These are phyloP conservation scores for Pelodytes ibericus DNA, from an alignment of 2,797 vertebrate species.

Conservation along the genomic window DNA sequence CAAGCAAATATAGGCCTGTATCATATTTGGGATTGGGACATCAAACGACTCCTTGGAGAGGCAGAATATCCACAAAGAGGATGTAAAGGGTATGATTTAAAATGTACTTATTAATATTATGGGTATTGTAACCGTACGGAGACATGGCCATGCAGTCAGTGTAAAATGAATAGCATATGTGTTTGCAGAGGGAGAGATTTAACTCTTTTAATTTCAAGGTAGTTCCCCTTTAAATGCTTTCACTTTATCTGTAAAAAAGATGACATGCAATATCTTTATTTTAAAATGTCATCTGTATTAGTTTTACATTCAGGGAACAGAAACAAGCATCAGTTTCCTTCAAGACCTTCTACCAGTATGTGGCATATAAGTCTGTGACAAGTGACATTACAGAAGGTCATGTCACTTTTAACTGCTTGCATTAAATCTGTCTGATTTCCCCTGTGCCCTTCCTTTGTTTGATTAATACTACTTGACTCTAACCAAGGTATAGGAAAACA, in stretches of 20 bases:
- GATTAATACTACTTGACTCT: conserved; percentile 76
- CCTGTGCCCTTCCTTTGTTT: conserved; percentile 80
- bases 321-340: conserved; percentile 67
- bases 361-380: conserved; percentile 87
- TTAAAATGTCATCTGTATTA: conserved; percentile 71
- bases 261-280: conserved; percentile 59
- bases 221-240: conserved; percentile 53
- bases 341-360: conserved; percentile 69
- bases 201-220: background rate
- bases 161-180: no score
- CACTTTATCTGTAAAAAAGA: conserved; percentile 62
- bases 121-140: no score
- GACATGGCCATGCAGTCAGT: no score
- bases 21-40: no score
- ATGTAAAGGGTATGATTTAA: no score
- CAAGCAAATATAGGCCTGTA: no score
- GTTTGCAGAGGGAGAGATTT: no score
- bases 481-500: conserved; percentile 66
- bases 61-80: no score
- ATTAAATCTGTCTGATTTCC: conserved; percentile 96
- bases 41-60: no score
- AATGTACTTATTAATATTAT: no score
- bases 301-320: conserved; percentile 67
- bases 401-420: conserved; percentile 96
- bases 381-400: conserved; percentile 98